Base-by-base conservation (phyloP, 1,140 invertebrate species). In the Panagrolaimus sp. region DNA sequence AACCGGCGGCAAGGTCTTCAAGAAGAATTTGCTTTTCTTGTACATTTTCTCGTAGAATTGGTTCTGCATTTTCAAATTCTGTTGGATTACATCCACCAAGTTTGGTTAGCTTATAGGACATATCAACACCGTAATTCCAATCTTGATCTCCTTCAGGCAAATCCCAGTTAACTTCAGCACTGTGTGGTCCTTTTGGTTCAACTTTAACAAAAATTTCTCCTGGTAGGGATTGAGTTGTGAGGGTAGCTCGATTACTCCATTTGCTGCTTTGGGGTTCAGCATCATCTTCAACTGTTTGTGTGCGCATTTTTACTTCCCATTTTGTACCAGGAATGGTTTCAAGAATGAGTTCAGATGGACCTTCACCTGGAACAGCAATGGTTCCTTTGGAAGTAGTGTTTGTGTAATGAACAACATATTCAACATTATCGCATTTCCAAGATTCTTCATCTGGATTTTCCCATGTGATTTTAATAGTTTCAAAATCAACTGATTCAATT, bases 61-160 rank as follows among this genome's bases (percentile, higher is more conserved):
- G 80, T 48, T 81, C 70, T 16, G 69, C 44, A 57, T 67, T 67
- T 38, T 79, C 66, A n/a, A 78, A 63, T 44, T 74, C 68, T 11
- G 27, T 62, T 43, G 72, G 72, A 42, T 70, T 72, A 44, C 80
- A 82, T 31, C 75, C 74, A 45, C 80, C 80, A 16, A 82, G 66
- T 66, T 78, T 72, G 42, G 72, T 68, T 5, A 83, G 70, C 63
- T 70, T 68, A 67, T 82, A 82, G 31, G 69, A 69, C 63, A 82
- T 75, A 65, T 82, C 80, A 27, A 82, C 80, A 48, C 80, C 80
- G 65, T 82, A 83, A 53, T 78, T 73, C 80, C 80, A 82, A 44
- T 83, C 77, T 25, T 74, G 42, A 67, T 83, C 80, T 23, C 75
- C 75, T 27, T 79, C 78, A 3, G 76, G 71, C 53, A 82, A 63